Percentiles rank a stretch among this genome's conserved stretches.
phyloP scores from a whole-genome alignment of 2,113 vertebrate species.

The Acanthochromis polyacanthus region DNA sequence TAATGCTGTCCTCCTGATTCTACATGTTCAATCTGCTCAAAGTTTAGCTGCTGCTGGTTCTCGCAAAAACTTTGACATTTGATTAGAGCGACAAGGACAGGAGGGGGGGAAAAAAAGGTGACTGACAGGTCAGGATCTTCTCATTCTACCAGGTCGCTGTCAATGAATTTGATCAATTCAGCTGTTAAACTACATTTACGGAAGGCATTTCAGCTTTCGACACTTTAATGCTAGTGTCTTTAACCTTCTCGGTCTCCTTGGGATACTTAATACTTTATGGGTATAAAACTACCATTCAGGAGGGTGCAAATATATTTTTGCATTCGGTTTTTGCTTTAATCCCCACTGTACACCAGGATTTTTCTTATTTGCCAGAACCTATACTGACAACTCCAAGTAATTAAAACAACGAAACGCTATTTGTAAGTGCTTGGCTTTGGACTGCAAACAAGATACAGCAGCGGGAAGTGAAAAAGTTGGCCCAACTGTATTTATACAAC shows the following conservation, averaged over 20 bases:
- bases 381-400: conserved; percentile 28
- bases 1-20: not conserved
- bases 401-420: conserved; percentile 38
- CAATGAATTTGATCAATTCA: conserved; percentile 36
- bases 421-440: conserved; percentile 39
- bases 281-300: not conserved
- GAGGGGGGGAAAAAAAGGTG: not conserved
- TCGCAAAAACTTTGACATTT: not conserved
- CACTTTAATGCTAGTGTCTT: not conserved
- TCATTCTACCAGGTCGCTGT: not conserved
- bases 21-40: conserved; percentile 1
- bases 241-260: not conserved
- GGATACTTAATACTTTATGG: not conserved
- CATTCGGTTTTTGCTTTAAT: conserved; percentile 23
- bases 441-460: not conserved
- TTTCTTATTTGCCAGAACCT: conserved; percentile 12
- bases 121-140: conserved; percentile 10
- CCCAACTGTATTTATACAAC: conserved; percentile 47
- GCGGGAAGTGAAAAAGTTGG: not conserved
- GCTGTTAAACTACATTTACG: conserved; percentile 10
- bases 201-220: not conserved
- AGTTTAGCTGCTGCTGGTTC: conserved; percentile 16
- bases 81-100: conserved; percentile 8
- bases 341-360: conserved; percentile 7
- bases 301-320: conserved; percentile 4